Conservation (phyloP, 64 coral and sea anemone species). For the Porites lutea region DNA sequence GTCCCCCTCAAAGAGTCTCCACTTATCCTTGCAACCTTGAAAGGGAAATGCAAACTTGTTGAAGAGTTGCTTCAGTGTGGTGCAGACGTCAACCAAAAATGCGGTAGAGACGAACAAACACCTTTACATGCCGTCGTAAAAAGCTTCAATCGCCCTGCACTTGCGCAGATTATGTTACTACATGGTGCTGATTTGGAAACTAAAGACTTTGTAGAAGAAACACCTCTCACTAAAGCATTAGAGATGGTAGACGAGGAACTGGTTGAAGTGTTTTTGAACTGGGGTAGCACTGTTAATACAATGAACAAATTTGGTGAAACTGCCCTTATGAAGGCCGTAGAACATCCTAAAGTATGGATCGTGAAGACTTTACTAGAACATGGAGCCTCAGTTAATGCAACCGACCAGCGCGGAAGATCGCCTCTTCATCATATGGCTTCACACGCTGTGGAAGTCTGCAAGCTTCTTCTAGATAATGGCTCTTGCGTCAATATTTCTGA, state of each 20-base stretch:
- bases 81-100: background rate
- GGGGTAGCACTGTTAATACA: background rate
- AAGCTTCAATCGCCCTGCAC: background rate
- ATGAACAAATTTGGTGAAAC: background rate
- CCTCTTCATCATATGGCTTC: slow-evolving; percentile 28
- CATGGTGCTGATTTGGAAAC: background rate
- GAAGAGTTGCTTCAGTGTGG: slow-evolving; percentile 8
- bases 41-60: background rate
- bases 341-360: background rate
- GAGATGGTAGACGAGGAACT: background rate
- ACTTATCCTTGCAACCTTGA: background rate
- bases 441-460: background rate
- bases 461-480: slow-evolving; percentile 6
- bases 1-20: background rate
- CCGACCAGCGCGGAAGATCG: background rate
- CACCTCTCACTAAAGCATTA: background rate
- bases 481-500: slow-evolving; percentile 19
- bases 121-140: background rate
- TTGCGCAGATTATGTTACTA: background rate
- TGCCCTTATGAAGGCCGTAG: background rate
- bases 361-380: background rate
- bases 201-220: background rate
- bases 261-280: background rate
- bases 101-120: background rate
- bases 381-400: background rate